These are phyloP conservation scores for Trematocara zebra DNA, from an alignment of 2,113 vertebrate genomes.

Conservation along the genomic window DNA sequence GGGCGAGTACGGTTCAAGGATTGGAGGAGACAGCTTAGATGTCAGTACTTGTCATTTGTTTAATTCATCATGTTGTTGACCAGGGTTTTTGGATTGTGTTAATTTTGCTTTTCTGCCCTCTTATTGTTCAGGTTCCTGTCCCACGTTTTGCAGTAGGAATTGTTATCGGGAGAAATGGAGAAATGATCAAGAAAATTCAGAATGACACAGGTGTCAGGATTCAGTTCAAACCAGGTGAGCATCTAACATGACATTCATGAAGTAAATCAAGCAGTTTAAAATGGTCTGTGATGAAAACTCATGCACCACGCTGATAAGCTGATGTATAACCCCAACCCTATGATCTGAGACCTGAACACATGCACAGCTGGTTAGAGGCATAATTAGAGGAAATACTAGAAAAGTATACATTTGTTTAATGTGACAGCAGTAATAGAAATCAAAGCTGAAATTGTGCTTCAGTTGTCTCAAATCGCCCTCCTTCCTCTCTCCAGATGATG, in stretches of 20 bases:
- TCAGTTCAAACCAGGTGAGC: slow-evolving; percentile 95
- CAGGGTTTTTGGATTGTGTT: accelerated
- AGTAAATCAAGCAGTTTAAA: not conserved
- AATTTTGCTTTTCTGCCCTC: not conserved
- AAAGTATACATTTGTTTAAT: not conserved
- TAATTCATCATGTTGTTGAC: accelerated
- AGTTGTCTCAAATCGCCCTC: accelerated
- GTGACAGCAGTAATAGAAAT: not conserved
- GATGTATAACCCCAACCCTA: slow-evolving; percentile 51
- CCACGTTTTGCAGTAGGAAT: slow-evolving; percentile 98
- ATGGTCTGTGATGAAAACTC: slow-evolving; percentile 57
- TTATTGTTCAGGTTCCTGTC: slow-evolving; percentile 83
- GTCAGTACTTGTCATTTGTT: slow-evolving; percentile 73
- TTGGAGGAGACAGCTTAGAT: slow-evolving; percentile 81
- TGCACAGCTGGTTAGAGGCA: not conserved
- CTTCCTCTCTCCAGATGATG: slow-evolving; percentile 79
- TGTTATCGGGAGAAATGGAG: slow-evolving; percentile 95
- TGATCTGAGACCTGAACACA: slow-evolving; percentile 52
- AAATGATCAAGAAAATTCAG: slow-evolving; percentile 99
- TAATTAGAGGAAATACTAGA: not conserved
- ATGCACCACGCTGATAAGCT: slow-evolving; percentile 68
- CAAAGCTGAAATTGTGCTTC: not conserved
- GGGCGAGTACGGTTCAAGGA: slow-evolving; percentile 91
- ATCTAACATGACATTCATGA: too few relatives aligned
- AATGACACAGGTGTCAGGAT: slow-evolving; percentile 97